phyloP scores from a whole-genome alignment of 2,888 invertebrate genomes.

The Loripinus fragilis region DNA sequence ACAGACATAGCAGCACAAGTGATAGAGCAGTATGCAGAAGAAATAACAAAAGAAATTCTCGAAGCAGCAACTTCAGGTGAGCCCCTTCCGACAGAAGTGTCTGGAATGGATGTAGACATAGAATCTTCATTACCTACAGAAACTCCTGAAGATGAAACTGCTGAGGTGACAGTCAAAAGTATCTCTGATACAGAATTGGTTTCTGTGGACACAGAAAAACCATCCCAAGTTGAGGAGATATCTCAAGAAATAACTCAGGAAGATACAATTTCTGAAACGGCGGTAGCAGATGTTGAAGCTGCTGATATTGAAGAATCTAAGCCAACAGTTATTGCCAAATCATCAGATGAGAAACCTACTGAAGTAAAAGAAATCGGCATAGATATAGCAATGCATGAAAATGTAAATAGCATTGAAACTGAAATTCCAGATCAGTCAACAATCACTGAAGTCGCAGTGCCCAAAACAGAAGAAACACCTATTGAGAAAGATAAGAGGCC shows the following conservation, averaged over 20 bases:
- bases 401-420: conserved; percentile 50
- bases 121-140: conserved; percentile 45
- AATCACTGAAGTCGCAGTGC: conserved; percentile 48
- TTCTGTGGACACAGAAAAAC: conserved; percentile 22
- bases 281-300: conserved; percentile 12
- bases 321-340: conserved; percentile 38
- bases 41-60: conserved; percentile 47
- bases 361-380: conserved; percentile 43
- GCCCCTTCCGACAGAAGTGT: neutral
- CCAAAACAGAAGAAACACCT: conserved; percentile 39
- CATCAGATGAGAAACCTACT: conserved; percentile 25
- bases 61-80: conserved; percentile 31
- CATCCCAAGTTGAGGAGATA: conserved; percentile 33
- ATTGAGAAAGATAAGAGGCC: conserved; percentile 42
- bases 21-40: conserved; percentile 48
- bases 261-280: conserved; percentile 5
- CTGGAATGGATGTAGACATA: conserved; percentile 31
- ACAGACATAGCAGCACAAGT: conserved; percentile 42
- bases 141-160: conserved; percentile 42
- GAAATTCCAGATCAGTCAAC: conserved; percentile 62
- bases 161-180: conserved; percentile 25
- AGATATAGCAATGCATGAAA: conserved; percentile 41
- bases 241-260: conserved; percentile 18
- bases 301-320: conserved; percentile 4
- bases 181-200: conserved; percentile 31